Base-by-base conservation (phyloP, 2,113 vertebrate genomes). In the Marmota flaviventris region DNA sequence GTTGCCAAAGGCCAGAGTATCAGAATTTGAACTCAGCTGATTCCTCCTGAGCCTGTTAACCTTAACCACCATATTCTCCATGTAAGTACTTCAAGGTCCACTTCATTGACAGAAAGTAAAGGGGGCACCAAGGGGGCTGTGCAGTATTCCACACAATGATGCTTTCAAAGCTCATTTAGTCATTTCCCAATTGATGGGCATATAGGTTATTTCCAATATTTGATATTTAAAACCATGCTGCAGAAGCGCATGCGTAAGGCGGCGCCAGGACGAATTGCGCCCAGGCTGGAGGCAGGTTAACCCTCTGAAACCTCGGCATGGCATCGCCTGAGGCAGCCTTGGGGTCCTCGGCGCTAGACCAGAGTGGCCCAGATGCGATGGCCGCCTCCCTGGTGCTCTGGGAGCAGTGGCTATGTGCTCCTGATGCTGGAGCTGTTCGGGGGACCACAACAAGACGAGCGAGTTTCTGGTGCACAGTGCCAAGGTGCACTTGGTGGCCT, bases 401-500 rank as follows among this genome's bases (percentile, higher is more conserved):
- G 91, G 93, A 93, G 81, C 58, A 95, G 87, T 8, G 95, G 95
- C 65, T 97, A 95, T 4, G 99, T 99, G 89, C 98, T 98, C 39
- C 99, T 99, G 75, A 99, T 99, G 99, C 99, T 99, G 97, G 99
- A 99, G 84, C 98, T 99, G 96, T 99, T 99, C 97, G 99, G 97
- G 97, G 65, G 99, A 99, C 82, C 99, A 99, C 98, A 99, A 98
- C 96, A 99, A 99, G 93, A 99, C 99, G 72, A 99, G 5, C 99
- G 2, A 51, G 89, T 99, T 99, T 97, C 99, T 99, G 5, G 99
- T 99, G 3, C 99, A 99, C 85, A 99, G 99, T 4, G 99, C 99
- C 10, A 99, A 99, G 97, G 99, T 99, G 13, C 99, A 99, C 95
- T 99, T 99, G 14, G 99, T 99, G 91, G 99, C 99, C 13, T 99